These are phyloP conservation scores for Lordiphosa clarofinis DNA, from an alignment of 1,140 invertebrate species.

Conservation along the genomic window DNA sequence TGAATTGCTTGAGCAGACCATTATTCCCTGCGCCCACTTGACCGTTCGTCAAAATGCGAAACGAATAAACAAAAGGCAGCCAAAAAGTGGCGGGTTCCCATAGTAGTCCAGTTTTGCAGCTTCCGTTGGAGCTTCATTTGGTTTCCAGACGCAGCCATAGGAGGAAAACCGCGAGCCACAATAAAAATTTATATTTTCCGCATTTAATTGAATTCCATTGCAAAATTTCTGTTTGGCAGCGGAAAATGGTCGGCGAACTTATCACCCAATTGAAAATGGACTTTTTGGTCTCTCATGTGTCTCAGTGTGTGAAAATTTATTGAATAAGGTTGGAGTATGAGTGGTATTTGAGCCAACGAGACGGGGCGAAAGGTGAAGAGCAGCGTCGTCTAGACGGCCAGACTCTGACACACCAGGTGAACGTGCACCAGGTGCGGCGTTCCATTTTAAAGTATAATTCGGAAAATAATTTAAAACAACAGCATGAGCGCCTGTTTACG, in stretches of 20 bases:
- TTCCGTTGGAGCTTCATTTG: slow-evolving; percentile 51
- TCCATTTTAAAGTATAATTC: slow-evolving; percentile 12
- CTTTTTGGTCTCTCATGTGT: slow-evolving; percentile 27
- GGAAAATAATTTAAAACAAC: slow-evolving; percentile 20
- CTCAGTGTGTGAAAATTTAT: slow-evolving; percentile 44
- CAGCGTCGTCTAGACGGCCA: slow-evolving; percentile 56
- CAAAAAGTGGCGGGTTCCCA: slow-evolving; percentile 38
- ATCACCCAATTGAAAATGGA: slow-evolving; percentile 24
- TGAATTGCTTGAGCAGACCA: slow-evolving; percentile 39
- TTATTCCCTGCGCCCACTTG: slow-evolving; percentile 7
- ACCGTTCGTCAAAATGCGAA: slow-evolving; percentile 45
- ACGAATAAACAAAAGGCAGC: slow-evolving; percentile 66
- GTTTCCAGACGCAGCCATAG: slow-evolving; percentile 17
- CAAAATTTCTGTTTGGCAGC: slow-evolving; percentile 3
- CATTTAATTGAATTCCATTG: slow-evolving; percentile 67
- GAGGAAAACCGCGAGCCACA: slow-evolving; percentile 24
- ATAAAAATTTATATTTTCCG: slow-evolving; percentile 39
- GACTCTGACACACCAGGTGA: slow-evolving; percentile 43
- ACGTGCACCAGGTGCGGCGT: slow-evolving; percentile 25
- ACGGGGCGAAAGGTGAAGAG: slow-evolving; percentile 4
- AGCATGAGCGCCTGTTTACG: neutral
- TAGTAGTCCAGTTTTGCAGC: slow-evolving; percentile 22
- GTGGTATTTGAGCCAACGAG: slow-evolving; percentile 38
- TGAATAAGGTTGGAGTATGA: slow-evolving; percentile 31
- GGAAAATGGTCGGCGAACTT: slow-evolving; percentile 25